Evolutionary conservation across 2,888 invertebrate genomes (phyloP), one percentile per base, ranked within the genome.

Genomic region (Brachycybe producta): DNA sequence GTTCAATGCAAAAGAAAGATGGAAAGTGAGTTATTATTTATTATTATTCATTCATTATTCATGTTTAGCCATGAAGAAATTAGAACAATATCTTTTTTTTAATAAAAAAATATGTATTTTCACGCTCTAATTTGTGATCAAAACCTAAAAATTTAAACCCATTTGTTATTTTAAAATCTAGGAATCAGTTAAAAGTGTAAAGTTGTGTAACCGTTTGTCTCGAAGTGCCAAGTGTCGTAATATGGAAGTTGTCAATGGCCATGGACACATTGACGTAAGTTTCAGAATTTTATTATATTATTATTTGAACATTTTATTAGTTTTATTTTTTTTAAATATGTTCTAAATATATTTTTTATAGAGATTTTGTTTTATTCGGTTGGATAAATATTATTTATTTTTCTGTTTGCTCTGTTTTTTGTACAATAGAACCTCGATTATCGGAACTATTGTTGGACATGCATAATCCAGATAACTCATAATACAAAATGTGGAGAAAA

Each of bases 1-100:
- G 32, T 72, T 72, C 58, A 65, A 69, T 49, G 69, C 70, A 5
- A 57, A 68, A 46, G 66, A 67, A 52, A 58, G 68, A 55, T 73
- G 72, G 72, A 69, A 69, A 69, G 71, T 71, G 54, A 51, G 52
- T 27, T 13, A 24, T 28, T 38, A 23, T 15, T 28, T 46, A 15
- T 5, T 23, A 49, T 5, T 23, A 15, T 17, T 52, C 17, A 21
- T 23, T 5, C 15, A 24, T 21, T 38, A 19, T 13, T 27, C 21
- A 2, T 15, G 15, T 43, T 26, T n/a, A 8, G 28, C 17, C 5
- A 26, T 42, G n/a, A 42, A 15, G 27, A 3, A 15, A n/a, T 30
- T 28, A 19, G 17, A 27, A 13, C 3, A 7, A 4, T n/a, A n/a
- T n/a, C n/a, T n/a, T n/a, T n/a, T n/a, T n/a, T n/a, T n/a, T n/a